Base-by-base conservation (phyloP, 53 echinoderm and acorn worm genomes). In the Hippasteria phrygiana region DNA sequence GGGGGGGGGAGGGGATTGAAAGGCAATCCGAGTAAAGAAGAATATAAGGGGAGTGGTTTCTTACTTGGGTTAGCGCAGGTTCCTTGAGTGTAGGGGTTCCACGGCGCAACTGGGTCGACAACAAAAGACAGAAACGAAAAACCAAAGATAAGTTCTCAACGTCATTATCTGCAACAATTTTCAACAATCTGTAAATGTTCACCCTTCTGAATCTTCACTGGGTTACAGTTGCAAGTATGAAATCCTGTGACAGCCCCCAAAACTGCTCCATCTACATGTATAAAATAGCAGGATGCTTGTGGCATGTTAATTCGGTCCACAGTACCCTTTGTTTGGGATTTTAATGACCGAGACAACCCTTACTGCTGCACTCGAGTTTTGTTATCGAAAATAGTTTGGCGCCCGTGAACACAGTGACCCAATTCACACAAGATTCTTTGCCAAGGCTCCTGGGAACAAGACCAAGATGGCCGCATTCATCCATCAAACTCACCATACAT, bases 401-500 rank as follows among this genome's bases (percentile, higher is more conserved):
- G 3, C 0, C 73, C 43, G 4, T 3, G 9, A n/a, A 33, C 37
- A 67, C 0, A 0, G 67, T 35, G 3, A 5, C 27, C 27, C 4
- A 63, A 63, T 62, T 20, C 4, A 22, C 39, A 14, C 3, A 42
- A 73, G 35, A 67, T 8, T 34, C 6, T 40, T 9, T 43, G n/a
- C 8, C 5, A 7, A 26, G 43, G 31, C 4, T 73, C 26, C 42
- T 0, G 43, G 73, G 73, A 22, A 73, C 73, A 42, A 42, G 73
- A 73, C 73, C 73, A 73, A 73, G 35, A 73, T 73, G 73, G 73
- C 73, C 41, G 4, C 73, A 18, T 16, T n/a, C 24, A 38, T 59
- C 87, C 26, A 51, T n/a, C 69, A 53, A 42, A 90, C 91, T 94
- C 78, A 92, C 92, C 92, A 71, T 90, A 94, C 90, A 92, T 94